Conservation (phyloP, 2,113 vertebrate species). For the Pardalotus punctatus region DNA sequence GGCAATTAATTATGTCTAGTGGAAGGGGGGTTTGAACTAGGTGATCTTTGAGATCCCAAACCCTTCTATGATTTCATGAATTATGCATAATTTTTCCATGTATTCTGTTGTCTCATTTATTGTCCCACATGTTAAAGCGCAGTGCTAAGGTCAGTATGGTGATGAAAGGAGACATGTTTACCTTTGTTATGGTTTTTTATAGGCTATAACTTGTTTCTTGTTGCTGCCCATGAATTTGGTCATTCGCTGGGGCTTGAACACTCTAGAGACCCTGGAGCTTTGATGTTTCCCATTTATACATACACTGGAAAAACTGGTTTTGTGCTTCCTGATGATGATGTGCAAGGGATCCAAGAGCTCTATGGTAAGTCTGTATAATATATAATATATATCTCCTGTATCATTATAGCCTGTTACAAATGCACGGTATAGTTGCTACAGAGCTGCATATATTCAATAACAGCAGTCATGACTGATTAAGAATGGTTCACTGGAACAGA, state of each 20-base stretch:
- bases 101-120: background rate
- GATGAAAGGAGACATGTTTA: background rate
- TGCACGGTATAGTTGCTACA: background rate
- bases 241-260: conserved; percentile 93
- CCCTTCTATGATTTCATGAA: background rate
- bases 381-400: background rate
- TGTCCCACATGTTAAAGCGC: background rate
- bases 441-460: background rate
- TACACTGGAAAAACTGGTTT: conserved; percentile 78
- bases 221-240: conserved; percentile 93
- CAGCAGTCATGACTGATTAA: background rate
- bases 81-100: background rate
- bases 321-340: conserved; percentile 87
- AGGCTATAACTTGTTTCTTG: conserved; percentile 94
- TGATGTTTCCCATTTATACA: conserved; percentile 94
- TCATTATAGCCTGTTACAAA: background rate
- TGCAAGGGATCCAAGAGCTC: conserved; percentile 90
- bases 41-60: background rate
- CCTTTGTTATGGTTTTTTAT: background rate
- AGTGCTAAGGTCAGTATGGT: background rate
- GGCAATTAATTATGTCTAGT: background rate
- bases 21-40: background rate
- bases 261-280: conserved; percentile 86
- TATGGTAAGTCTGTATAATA: conserved; percentile 78
- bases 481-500: background rate